Conservation (phyloP, 2,797 vertebrate genomes). For the Parauchenoglanis ngamensis region DNA sequence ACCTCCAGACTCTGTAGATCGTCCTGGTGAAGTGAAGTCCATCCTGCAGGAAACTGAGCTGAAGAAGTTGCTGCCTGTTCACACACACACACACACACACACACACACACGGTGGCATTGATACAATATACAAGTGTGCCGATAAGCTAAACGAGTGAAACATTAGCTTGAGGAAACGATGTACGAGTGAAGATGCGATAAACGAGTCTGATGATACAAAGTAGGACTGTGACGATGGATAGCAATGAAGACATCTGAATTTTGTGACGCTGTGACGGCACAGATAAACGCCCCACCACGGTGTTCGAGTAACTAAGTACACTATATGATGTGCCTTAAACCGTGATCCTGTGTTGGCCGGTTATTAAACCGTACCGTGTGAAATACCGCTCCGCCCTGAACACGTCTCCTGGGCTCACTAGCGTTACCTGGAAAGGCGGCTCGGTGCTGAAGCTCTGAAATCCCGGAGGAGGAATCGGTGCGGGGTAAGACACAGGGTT, state of each 20-base stretch:
- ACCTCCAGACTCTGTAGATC: constrained; percentile 57
- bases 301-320: neutral
- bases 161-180: too few relatives aligned
- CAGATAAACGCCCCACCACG: rapidly evolving
- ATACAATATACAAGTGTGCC: neutral
- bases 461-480: neutral
- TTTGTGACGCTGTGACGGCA: neutral
- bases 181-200: too few relatives aligned
- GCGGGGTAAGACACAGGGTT: constrained; percentile 12
- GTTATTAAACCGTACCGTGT: neutral
- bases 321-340: neutral
- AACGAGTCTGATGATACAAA: too few relatives aligned
- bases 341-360: neutral
- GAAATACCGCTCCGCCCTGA: neutral
- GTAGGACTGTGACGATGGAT: neutral
- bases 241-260: neutral
- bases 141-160: too few relatives aligned
- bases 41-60: constrained; percentile 61
- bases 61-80: constrained; percentile 23
- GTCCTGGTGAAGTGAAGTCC: constrained; percentile 66
- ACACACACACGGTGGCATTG: neutral
- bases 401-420: too few relatives aligned
- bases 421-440: constrained; percentile 38
- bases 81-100: constrained; percentile 9
- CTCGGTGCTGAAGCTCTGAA: constrained; percentile 32